These are phyloP conservation scores for Machimus atricapillus DNA, from an alignment of 2,888 invertebrate species.

Conservation along the genomic window DNA sequence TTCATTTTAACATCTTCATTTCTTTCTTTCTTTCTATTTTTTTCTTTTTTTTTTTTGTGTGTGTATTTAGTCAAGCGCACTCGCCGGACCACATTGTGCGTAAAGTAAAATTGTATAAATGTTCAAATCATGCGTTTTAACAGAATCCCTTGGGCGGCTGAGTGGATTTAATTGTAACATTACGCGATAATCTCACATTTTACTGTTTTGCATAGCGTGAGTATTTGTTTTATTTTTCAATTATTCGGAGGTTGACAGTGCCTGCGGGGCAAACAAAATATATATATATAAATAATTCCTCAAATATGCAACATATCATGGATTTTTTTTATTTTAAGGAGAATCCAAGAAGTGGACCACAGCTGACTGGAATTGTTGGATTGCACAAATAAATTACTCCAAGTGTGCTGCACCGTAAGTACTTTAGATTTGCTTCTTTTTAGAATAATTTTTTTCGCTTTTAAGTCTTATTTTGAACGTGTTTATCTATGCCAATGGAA, in stretches of 20 bases:
- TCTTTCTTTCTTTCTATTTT: too few relatives aligned
- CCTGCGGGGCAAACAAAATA: neutral
- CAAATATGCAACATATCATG: neutral
- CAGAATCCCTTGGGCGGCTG: neutral
- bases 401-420: neutral
- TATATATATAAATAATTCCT: neutral
- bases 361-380: neutral
- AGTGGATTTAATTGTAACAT: neutral
- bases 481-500: neutral
- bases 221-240: neutral
- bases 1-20: neutral
- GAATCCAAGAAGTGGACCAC: slow-evolving; percentile 6
- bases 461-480: neutral
- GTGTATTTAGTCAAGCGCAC: neutral
- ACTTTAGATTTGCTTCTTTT: neutral
- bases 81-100: neutral
- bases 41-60: neutral
- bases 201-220: neutral
- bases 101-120: neutral
- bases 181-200: neutral
- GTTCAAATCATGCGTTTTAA: neutral
- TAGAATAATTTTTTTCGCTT: neutral
- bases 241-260: slow-evolving; percentile 23
- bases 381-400: neutral
- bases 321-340: neutral